Evolutionary conservation across 2,113 vertebrate species (phyloP), one percentile per base, ranked within the genome.

Genomic region (Pteropus alecto): DNA sequence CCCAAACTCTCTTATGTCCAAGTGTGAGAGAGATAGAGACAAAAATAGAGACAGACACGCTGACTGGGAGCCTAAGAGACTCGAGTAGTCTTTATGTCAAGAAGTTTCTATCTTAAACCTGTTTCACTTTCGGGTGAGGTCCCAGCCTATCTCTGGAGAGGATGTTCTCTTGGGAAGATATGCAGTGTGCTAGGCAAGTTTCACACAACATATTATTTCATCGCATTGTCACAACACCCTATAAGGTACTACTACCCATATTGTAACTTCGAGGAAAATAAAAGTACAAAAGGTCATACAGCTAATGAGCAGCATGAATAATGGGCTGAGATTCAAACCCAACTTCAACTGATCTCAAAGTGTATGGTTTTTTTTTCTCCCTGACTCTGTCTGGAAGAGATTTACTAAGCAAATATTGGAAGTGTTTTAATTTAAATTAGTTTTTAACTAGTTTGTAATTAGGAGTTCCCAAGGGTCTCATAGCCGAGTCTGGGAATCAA

Each of bases 341-440:
- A 93, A 22, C 48, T 95, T 71, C n/a, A 78, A 5, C 71, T 35
- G 35, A 87, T 92, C 90, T 90, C 74, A 74, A 73, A 88, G 24
- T 48, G 9, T 13, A 46, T 56, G 11, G 6, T 84, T 61, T 93
- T 81, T 93, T 93, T 90, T 86, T 74, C 70, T 73, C 26, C 10
- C 7, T 24, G 73, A 48, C 24, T 76, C 43, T 46, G 13, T 58
- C 63, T 87, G 12, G 33, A 84, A 12, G 43, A 90, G 16, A 93
- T 81, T 91, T 58, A 65, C 74, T 93, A 93, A 90, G 77, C 46
- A 65, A 71, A 60, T 30, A 65, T 21, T 65, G 28, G 9, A 15
- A 88, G 16, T 46, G 22, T 76, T 97, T 94, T 87, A 67, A 71
- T 94, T 76, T 84, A 96, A 94, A 84, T 65, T 79, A 93, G 78